These are phyloP conservation scores for Sinodicranocentrus sp. DNA, from an alignment of 2,888 invertebrate genomes.

Conservation along the genomic window DNA sequence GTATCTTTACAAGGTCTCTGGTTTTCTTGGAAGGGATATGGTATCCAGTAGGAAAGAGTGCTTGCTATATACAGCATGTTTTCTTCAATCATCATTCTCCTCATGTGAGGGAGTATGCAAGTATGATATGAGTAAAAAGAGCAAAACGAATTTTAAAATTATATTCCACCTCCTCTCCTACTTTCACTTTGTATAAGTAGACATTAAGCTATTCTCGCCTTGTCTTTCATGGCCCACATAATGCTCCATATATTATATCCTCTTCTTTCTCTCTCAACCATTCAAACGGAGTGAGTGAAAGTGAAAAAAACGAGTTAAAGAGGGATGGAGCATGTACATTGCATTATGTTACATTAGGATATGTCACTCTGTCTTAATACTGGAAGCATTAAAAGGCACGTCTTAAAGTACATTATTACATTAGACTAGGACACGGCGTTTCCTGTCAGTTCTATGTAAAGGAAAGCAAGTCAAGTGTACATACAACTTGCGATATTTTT, in stretches of 20 bases:
- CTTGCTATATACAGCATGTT: no score
- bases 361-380: constrained; percentile 38
- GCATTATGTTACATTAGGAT: constrained; percentile 40
- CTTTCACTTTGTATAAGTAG: constrained; percentile 28
- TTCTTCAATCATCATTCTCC: not conserved
- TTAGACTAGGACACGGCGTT: not conserved
- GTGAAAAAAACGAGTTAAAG: not conserved
- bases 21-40: not conserved
- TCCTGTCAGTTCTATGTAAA: not conserved
- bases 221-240: constrained; percentile 6
- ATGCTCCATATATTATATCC: no score
- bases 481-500: no score
- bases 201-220: constrained; percentile 45
- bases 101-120: not conserved
- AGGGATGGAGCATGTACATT: constrained; percentile 24
- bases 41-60: no score
- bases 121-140: not conserved
- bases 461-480: no score
- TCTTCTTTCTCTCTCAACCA: not conserved
- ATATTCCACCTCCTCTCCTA: constrained; percentile 3
- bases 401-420: constrained; percentile 26
- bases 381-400: constrained; percentile 18
- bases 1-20: not conserved
- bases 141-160: constrained; percentile 47
- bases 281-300: not conserved